Evolutionary conservation across 2,113 vertebrate genomes (phyloP).

Genomic region (Pseudorasbora parva): DNA sequence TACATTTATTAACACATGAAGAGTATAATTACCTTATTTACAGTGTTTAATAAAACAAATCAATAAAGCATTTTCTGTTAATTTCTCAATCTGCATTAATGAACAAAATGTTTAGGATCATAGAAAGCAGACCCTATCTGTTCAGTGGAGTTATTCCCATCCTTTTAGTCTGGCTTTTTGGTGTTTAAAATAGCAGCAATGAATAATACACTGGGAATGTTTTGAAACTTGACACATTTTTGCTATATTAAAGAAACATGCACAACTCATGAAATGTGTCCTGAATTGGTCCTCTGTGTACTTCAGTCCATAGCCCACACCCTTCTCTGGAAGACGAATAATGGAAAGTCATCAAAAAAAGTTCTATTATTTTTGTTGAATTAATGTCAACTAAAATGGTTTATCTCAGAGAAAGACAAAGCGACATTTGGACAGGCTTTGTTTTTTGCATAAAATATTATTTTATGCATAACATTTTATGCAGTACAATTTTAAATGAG

Average conservation of each 20-base stretch:
- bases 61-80: constrained; percentile 57
- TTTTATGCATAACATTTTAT: neutral
- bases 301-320: neutral
- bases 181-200: constrained; percentile 25
- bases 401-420: neutral
- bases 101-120: neutral
- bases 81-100: neutral
- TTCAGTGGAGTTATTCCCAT: neutral
- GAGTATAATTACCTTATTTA: constrained; percentile 68
- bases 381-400: neutral
- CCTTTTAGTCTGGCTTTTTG: neutral
- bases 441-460: neutral
- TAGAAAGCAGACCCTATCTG: no score
- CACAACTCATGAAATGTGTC: constrained; percentile 25
- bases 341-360: neutral
- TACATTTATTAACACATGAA: constrained; percentile 76
- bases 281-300: constrained; percentile 15
- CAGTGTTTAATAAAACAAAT: constrained; percentile 69
- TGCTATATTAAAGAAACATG: constrained; percentile 12
- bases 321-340: neutral
- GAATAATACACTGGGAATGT: constrained; percentile 32
- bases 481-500: neutral
- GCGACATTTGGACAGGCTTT: neutral
- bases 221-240: constrained; percentile 15
- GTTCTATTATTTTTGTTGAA: no score